Base-by-base conservation (phyloP, 2,888 invertebrate species). In the Sarcophaga variegata region DNA sequence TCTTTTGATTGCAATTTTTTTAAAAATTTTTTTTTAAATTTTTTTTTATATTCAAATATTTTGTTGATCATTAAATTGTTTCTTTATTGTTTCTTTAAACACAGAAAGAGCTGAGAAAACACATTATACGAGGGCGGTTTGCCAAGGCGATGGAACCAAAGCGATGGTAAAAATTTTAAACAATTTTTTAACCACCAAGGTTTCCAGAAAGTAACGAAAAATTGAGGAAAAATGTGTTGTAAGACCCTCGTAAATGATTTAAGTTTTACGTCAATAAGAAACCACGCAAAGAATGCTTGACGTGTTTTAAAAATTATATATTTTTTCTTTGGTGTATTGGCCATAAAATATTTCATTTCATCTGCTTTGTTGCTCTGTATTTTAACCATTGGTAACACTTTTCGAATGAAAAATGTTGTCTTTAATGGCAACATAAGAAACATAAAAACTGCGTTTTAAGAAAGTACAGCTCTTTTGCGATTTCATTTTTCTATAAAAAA, bases 11-110 rank as follows among this genome's bases (percentile, higher is more conserved):
- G 87, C 88, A 88, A 89, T 86, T 88, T 37, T 37, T 37, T 5
- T 37, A 0, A 2, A 2, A n/a, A n/a, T n/a, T n/a, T n/a, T n/a
- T n/a, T n/a, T n/a, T n/a, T n/a, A n/a, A n/a, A n/a, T n/a, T n/a
- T 0, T 2, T 37, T 88, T 90, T 90, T 90, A 90, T 91, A 91
- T 90, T 90, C 89, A 88, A 89, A 89, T 89, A 91, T 90, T 88
- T 89, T 90, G 90, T 89, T 88, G 89, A 88, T 90, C 91, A 91
- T 91, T 91, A 90, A 91, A 90, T 89, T 88, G 66, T 79, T 77
- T 37, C 37, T 76, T 14, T 70, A n/a, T 25, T 54, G 8, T 70
- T 25, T 10, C 37, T 37, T 37, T 2, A 22, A 67, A 67, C 20
- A 47, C 20, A 12, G 17, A 12, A 12, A 17, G 27, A 27, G 17